A percentile compares a stretch with the other conserved stretches of the same genome.
Evolutionary conservation across 2,113 vertebrate species (phyloP).

Genomic region (Chrysochloris asiatica): DNA sequence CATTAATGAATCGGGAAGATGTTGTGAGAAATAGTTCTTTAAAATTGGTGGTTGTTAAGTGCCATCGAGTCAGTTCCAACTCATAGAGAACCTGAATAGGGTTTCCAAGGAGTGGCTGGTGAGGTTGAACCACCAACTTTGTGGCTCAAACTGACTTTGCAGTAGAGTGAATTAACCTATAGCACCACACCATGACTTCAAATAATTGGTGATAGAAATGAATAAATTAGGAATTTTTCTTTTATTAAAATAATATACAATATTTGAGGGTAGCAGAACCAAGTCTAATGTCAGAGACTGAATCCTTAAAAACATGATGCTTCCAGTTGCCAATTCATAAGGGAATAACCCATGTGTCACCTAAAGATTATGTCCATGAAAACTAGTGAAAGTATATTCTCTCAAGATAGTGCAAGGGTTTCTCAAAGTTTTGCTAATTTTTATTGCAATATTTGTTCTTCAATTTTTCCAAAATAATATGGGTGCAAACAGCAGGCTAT

Average conservation of each 20-base stretch:
- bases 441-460: not conserved
- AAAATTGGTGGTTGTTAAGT: too few relatives aligned
- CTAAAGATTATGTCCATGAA: not conserved
- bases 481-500: not conserved
- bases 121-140: too few relatives aligned
- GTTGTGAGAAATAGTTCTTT: not conserved
- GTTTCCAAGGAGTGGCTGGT: too few relatives aligned
- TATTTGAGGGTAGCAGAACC: not conserved
- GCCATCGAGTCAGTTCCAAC: too few relatives aligned
- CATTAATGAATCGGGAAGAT: constrained; percentile 1
- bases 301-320: not conserved
- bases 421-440: not conserved
- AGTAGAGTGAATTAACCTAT: too few relatives aligned
- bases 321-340: not conserved
- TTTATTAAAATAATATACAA: not conserved
- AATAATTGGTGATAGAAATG: too few relatives aligned
- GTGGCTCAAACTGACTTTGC: too few relatives aligned
- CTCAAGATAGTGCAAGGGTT: not conserved
- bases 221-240: too few relatives aligned
- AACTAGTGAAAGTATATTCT: not conserved
- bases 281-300: not conserved
- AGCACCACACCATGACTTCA: too few relatives aligned
- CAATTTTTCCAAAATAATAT: not conserved
- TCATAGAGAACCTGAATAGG: too few relatives aligned
- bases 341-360: not conserved